Evolutionary conservation across 2,797 vertebrate genomes (phyloP).

Genomic region (Oophaga sylvatica): DNA sequence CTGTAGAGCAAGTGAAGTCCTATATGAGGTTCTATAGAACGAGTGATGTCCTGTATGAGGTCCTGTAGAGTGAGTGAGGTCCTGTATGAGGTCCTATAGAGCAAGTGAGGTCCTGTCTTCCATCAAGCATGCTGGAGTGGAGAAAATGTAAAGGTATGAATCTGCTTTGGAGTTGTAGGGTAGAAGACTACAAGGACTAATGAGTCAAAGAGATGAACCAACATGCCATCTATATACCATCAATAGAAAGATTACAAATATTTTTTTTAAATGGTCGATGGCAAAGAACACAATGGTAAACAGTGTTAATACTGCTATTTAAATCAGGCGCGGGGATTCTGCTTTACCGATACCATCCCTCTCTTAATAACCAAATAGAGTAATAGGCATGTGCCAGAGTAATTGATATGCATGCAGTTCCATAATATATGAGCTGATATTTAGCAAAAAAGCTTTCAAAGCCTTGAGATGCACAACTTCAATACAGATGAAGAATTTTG

Average conservation of each 20-base stretch:
- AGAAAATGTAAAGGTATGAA: not conserved
- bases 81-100: not conserved
- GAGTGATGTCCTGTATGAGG: too few relatives aligned
- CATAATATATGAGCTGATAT: not conserved
- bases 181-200: not conserved
- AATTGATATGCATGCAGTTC: not conserved
- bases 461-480: not conserved
- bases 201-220: too few relatives aligned
- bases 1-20: not conserved
- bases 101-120: not conserved
- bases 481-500: not conserved
- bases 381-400: not conserved
- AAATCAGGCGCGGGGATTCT: not conserved
- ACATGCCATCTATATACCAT: not conserved
- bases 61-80: too few relatives aligned
- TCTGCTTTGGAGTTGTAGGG: not conserved
- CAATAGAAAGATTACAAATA: not conserved
- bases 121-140: not conserved
- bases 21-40: too few relatives aligned
- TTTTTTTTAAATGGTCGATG: too few relatives aligned
- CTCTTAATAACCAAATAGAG: not conserved
- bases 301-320: not conserved
- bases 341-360: not conserved
- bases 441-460: not conserved
- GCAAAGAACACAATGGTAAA: not conserved